These are phyloP conservation scores for Drosophila leonis DNA, from an alignment of 2,888 invertebrate species.

Conservation along the genomic window DNA sequence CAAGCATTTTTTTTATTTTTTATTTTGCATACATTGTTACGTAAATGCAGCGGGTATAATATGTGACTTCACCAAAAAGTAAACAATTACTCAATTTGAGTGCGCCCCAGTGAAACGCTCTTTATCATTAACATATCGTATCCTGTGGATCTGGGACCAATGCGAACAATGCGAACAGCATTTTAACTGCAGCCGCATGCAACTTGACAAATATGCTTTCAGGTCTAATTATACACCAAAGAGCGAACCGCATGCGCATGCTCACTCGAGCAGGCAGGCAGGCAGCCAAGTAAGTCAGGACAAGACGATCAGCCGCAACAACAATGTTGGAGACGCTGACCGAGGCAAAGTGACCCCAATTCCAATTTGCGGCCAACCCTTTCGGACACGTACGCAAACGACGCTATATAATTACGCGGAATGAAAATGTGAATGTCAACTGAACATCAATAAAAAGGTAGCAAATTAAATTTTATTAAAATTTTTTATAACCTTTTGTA, in stretches of 20 bases:
- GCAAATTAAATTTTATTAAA: constrained; percentile 76
- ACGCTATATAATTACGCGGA: constrained; percentile 66
- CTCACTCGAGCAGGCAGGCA: constrained; percentile 31
- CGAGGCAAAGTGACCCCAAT: constrained; percentile 63
- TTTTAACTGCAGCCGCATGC: constrained; percentile 45
- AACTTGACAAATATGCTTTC: constrained; percentile 80
- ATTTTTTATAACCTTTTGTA: constrained; percentile 45
- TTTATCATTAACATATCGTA: constrained; percentile 78
- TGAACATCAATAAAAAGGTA: constrained; percentile 51
- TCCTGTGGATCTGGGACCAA: constrained; percentile 63
- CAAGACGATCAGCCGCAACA: constrained; percentile 23
- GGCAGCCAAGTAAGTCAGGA: constrained; percentile 21
- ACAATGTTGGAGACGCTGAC: constrained; percentile 25
- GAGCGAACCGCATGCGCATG: constrained; percentile 56
- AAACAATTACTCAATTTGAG: constrained; percentile 72
- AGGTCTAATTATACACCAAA: constrained; percentile 71
- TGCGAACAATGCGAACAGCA: constrained; percentile 26
- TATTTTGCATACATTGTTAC: constrained; percentile 5
- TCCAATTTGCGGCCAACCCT: constrained; percentile 57
- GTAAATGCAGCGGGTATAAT: background rate
- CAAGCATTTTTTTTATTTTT: background rate
- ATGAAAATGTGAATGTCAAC: constrained; percentile 77
- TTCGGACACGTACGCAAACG: constrained; percentile 52
- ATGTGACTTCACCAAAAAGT: constrained; percentile 13
- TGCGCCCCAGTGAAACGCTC: constrained; percentile 56